phyloP scores from a whole-genome alignment of 1,140 invertebrate species.

The Trachelipus rathkii region DNA sequence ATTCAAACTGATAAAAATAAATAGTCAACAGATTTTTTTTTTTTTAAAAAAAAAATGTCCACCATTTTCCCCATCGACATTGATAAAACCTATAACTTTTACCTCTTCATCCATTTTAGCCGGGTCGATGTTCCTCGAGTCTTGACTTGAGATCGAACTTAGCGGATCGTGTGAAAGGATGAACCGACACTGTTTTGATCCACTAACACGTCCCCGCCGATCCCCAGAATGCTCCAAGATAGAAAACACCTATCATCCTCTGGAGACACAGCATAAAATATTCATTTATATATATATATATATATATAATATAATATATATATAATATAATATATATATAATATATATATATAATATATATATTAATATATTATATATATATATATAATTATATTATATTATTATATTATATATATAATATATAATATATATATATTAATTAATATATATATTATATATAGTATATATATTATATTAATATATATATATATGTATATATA shows the following conservation, averaged over 20 bases:
- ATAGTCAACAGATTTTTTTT: too few species aligned
- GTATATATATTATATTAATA: too few species aligned
- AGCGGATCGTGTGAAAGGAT: background rate
- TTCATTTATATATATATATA: background rate
- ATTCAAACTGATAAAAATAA: too few species aligned
- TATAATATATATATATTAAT: too few species aligned
- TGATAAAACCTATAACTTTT: too few species aligned
- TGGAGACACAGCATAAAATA: constrained; percentile 26
- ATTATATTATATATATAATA: too few species aligned
- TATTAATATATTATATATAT: background rate
- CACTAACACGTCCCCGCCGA: background rate
- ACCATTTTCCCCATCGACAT: too few species aligned
- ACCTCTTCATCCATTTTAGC: constrained; percentile 39
- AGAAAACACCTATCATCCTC: constrained; percentile 30
- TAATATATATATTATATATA: too few species aligned
- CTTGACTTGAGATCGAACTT: constrained; percentile 31
- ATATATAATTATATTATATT: too few species aligned
- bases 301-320: background rate
- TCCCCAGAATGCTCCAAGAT: background rate
- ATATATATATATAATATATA: constrained; percentile 16
- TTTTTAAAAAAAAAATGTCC: too few species aligned
- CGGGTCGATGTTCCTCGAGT: constrained; percentile 29
- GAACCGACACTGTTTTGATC: background rate
- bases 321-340: constrained; percentile 12
- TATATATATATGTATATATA: too few species aligned